phyloP scores from a whole-genome alignment of 2,888 invertebrate genomes.

The Andrena dorsata region DNA sequence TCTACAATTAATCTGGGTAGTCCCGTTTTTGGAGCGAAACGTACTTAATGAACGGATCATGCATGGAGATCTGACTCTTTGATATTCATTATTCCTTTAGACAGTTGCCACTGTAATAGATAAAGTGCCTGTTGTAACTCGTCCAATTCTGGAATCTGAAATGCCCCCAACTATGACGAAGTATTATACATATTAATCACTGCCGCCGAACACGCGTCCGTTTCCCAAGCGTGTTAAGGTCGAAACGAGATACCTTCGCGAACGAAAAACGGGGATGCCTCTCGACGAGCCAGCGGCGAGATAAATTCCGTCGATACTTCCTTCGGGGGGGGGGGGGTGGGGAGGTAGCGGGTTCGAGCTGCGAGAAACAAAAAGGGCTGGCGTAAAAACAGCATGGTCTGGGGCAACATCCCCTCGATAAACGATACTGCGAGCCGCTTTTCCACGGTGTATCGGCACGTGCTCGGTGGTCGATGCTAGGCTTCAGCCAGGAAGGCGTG shows the following conservation, averaged over 20 bases:
- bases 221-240: not conserved
- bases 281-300: not conserved
- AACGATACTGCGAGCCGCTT: constrained; percentile 20
- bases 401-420: not conserved
- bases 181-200: too few species aligned
- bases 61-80: too few species aligned
- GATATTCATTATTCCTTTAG: too few species aligned
- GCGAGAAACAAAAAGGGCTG: not conserved
- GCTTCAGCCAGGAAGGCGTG: constrained; percentile 35
- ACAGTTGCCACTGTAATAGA: too few species aligned
- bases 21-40: not conserved
- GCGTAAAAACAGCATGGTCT: not conserved
- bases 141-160: too few species aligned
- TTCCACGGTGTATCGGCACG: constrained; percentile 46
- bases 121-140: too few species aligned
- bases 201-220: too few species aligned
- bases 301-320: constrained; percentile 13
- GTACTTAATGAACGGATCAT: too few species aligned
- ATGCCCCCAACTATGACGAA: too few species aligned
- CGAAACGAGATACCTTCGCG: not conserved
- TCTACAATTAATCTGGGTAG: not conserved
- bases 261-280: not conserved
- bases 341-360: not conserved
- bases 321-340: too few species aligned
- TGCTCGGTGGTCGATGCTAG: constrained; percentile 43